These are phyloP conservation scores for Corbicula japonica DNA, from an alignment of 2,888 invertebrate genomes.

Conservation along the genomic window DNA sequence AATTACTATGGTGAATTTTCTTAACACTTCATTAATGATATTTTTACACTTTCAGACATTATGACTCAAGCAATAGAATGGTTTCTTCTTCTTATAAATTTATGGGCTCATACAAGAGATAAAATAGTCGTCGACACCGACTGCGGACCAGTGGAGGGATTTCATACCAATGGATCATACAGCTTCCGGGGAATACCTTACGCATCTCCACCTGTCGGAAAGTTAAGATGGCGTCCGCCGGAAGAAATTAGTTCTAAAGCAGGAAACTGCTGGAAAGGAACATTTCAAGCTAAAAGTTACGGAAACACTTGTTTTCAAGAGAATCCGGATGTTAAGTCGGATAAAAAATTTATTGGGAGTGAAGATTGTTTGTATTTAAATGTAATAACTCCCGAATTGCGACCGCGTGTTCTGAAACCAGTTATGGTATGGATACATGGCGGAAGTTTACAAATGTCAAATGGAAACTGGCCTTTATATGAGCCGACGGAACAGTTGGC, in stretches of 20 bases:
- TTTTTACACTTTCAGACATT: too few relatives aligned
- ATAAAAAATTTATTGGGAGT: constrained; percentile 52
- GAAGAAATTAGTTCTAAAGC: constrained; percentile 27
- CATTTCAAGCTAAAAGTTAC: constrained; percentile 62
- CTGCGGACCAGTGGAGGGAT: constrained; percentile 73
- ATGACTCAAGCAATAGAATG: too few relatives aligned
- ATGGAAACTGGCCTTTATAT: constrained; percentile 72
- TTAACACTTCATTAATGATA: too few relatives aligned
- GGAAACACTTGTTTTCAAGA: constrained; percentile 71
- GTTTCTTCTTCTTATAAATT: too few relatives aligned
- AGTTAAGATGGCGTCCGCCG: constrained; percentile 71
- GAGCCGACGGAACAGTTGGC: constrained; percentile 92
- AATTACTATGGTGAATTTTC: too few relatives aligned
- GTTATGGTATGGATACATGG: constrained; percentile 85
- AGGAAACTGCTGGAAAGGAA: constrained; percentile 73
- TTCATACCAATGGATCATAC: constrained; percentile 51
- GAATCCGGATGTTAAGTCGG: constrained; percentile 50
- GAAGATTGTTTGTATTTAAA: constrained; percentile 71
- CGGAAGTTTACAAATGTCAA: constrained; percentile 73
- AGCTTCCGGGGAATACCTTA: constrained; percentile 77
- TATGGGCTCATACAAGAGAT: too few relatives aligned
- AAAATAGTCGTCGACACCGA: constrained; percentile 57
- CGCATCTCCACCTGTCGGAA: constrained; percentile 69
- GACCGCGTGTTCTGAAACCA: constrained; percentile 67
- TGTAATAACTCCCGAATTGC: constrained; percentile 81